A percentile compares a stretch with the other conserved stretches of the same genome.
These are phyloP conservation scores for Hedychridium roseum DNA, from an alignment of 2,888 invertebrate species.

Conservation along the genomic window DNA sequence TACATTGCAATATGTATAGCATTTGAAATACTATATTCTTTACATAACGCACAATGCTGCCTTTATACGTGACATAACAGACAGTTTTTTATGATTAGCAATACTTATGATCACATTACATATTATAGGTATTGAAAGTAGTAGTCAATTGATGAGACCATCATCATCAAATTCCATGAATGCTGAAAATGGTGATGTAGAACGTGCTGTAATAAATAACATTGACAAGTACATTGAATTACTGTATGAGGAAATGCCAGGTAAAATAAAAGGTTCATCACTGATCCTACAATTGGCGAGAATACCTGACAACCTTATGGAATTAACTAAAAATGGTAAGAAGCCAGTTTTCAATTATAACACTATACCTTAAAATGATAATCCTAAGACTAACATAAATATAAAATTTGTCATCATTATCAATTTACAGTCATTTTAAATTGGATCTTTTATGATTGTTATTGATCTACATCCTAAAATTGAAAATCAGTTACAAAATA, in stretches of 20 bases:
- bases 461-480: too few relatives aligned
- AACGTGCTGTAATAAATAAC: slow-evolving; percentile 80
- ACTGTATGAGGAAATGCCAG: slow-evolving; percentile 92
- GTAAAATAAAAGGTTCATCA: slow-evolving; percentile 92
- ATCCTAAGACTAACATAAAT: slow-evolving; percentile 4
- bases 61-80: too few relatives aligned
- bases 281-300: slow-evolving; percentile 90
- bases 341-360: slow-evolving; percentile 11
- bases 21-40: too few relatives aligned
- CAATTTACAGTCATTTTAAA: too few relatives aligned
- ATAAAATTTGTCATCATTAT: too few relatives aligned
- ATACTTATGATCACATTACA: not conserved
- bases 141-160: slow-evolving; percentile 50
- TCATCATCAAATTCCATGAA: slow-evolving; percentile 52
- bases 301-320: slow-evolving; percentile 92
- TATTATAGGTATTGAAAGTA: slow-evolving; percentile 36
- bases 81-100: slow-evolving; percentile 15
- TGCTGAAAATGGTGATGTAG: slow-evolving; percentile 56
- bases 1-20: too few relatives aligned
- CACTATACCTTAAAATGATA: not conserved
- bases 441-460: too few relatives aligned
- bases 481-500: too few relatives aligned
- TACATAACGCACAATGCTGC: too few relatives aligned
- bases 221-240: slow-evolving; percentile 95
- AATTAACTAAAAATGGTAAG: slow-evolving; percentile 92